Conservation (phyloP, 2,888 invertebrate genomes). For the Ganaspis brasiliensis region DNA sequence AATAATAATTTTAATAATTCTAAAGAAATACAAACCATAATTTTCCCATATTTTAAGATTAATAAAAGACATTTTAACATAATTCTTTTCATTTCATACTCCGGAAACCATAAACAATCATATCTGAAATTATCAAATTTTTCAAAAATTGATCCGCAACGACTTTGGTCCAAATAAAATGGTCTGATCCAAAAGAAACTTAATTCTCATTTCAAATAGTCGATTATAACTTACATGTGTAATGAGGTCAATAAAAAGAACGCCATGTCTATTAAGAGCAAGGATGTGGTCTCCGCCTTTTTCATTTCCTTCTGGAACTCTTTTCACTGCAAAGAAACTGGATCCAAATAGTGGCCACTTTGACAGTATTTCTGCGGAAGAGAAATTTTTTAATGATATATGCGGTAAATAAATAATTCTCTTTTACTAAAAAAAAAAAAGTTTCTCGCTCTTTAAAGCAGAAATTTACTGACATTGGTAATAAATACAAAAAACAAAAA, state of each 20-base stretch:
- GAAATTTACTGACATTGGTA: too few relatives aligned
- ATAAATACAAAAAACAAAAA: not conserved
- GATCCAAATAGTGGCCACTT: slow-evolving; percentile 98
- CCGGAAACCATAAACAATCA: too few relatives aligned
- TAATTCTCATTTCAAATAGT: slow-evolving; percentile 43
- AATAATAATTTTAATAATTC: too few relatives aligned
- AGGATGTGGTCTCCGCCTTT: slow-evolving; percentile 90
- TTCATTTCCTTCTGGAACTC: slow-evolving; percentile 87
- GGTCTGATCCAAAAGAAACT: too few relatives aligned
- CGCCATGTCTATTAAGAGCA: slow-evolving; percentile 95
- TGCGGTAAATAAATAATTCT: not conserved
- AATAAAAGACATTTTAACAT: too few relatives aligned
- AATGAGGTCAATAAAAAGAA: slow-evolving; percentile 95
- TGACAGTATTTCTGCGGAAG: slow-evolving; percentile 90
- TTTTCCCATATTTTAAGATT: too few relatives aligned
- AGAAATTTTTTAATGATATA: slow-evolving; percentile 29
- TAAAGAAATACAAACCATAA: too few relatives aligned
- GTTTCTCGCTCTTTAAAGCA: not conserved
- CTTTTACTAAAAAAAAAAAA: not conserved
- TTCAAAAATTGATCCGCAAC: too few relatives aligned
- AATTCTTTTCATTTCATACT: too few relatives aligned
- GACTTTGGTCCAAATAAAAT: too few relatives aligned
- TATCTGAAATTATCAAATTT: too few relatives aligned
- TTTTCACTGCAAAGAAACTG: slow-evolving; percentile 97
- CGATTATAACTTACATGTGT: slow-evolving; percentile 87